phyloP scores from a whole-genome alignment of 1,140 invertebrate species.

The Macrotrachela quadricornifera region DNA sequence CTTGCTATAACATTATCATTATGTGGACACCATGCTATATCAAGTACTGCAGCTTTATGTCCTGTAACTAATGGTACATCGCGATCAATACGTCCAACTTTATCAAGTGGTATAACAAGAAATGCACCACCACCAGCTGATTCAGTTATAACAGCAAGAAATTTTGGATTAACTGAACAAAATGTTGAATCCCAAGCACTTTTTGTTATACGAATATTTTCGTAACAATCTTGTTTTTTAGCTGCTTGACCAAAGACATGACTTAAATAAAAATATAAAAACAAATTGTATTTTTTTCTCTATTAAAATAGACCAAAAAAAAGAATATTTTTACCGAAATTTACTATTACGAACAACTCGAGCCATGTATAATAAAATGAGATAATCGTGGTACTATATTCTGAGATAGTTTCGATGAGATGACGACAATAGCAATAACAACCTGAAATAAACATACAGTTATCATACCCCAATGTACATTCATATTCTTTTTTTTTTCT shows the following conservation, averaged over 20 bases:
- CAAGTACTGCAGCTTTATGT: constrained; percentile 44
- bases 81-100: constrained; percentile 77
- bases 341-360: constrained; percentile 4
- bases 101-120: constrained; percentile 80
- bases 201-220: constrained; percentile 90
- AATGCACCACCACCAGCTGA: constrained; percentile 93
- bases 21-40: constrained; percentile 95
- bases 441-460: too few relatives aligned
- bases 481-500: too few relatives aligned
- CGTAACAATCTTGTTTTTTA: constrained; percentile 93
- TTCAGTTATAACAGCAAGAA: constrained; percentile 91
- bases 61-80: constrained; percentile 88
- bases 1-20: constrained; percentile 95
- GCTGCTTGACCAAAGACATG: constrained; percentile 88
- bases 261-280: constrained; percentile 80
- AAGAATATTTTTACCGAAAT: neutral
- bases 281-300: constrained; percentile 61
- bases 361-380: too few relatives aligned
- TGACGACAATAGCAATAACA: too few relatives aligned
- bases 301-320: neutral
- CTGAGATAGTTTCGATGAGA: too few relatives aligned
- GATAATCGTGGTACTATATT: too few relatives aligned
- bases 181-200: constrained; percentile 95
- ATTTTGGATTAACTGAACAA: constrained; percentile 95
- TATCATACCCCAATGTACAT: too few relatives aligned